A percentile compares a stretch with the other conserved stretches of the same genome.
These are phyloP conservation scores for Cnemophilus loriae DNA, from an alignment of 2,113 vertebrate genomes.

Conservation along the genomic window DNA sequence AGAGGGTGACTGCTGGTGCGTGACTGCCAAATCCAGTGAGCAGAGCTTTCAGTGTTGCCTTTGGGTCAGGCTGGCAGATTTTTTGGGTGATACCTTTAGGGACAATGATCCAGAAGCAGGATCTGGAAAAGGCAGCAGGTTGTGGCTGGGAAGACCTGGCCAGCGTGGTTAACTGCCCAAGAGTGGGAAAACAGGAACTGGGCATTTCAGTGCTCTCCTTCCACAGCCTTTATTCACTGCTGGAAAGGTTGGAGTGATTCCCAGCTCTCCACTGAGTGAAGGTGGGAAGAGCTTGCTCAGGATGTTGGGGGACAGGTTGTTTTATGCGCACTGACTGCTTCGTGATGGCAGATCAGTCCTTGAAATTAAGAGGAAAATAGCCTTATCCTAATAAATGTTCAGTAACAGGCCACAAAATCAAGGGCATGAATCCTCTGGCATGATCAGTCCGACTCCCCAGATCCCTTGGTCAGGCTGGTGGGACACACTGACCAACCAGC, in stretches of 20 bases:
- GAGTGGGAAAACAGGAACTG: neutral
- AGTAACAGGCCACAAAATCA: neutral
- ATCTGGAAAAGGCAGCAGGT: neutral
- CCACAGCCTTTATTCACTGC: neutral
- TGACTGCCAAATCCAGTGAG: rapidly evolving
- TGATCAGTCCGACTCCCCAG: neutral
- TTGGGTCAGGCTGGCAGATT: neutral
- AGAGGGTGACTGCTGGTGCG: neutral
- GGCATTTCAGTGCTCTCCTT: neutral
- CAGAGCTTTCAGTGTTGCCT: neutral
- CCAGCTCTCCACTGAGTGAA: neutral
- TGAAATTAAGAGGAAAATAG: neutral
- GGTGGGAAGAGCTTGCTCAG: neutral
- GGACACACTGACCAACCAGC: neutral
- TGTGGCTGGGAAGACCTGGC: neutral
- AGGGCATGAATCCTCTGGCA: neutral
- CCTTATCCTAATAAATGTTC: neutral
- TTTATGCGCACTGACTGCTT: neutral
- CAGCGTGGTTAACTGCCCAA: rapidly evolving
- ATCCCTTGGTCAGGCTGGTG: neutral
- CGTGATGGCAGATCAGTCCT: rapidly evolving
- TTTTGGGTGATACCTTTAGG: neutral
- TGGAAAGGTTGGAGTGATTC: neutral
- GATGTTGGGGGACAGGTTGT: neutral
- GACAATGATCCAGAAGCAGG: neutral